Percentiles rank a stretch among this genome's conserved stretches.
phyloP scores from a whole-genome alignment of 1,140 invertebrate species.

The Megalonaias nervosa region DNA sequence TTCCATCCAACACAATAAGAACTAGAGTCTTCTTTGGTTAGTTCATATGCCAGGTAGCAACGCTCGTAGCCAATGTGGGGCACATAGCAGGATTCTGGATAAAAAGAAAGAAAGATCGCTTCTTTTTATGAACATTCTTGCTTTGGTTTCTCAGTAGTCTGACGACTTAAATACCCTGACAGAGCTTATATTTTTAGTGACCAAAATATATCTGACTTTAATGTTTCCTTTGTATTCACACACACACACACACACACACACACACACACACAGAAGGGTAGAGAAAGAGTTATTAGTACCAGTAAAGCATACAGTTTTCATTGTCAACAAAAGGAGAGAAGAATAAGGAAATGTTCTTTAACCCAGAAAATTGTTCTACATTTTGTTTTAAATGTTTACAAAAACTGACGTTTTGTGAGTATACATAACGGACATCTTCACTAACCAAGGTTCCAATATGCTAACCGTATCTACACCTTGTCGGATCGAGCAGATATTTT shows the following conservation, averaged over 20 bases:
- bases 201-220: background rate
- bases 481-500: too few relatives aligned
- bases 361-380: slow-evolving; percentile 3
- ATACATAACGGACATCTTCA: too few relatives aligned
- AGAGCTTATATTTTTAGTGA: background rate
- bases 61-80: background rate
- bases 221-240: too few relatives aligned
- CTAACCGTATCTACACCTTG: too few relatives aligned
- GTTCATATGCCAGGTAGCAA: slow-evolving; percentile 29
- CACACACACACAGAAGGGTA: too few relatives aligned
- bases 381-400: background rate
- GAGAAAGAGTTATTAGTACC: too few relatives aligned
- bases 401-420: background rate
- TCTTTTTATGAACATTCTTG: background rate
- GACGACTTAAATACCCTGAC: background rate
- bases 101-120: slow-evolving; percentile 1
- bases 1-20: slow-evolving; percentile 36
- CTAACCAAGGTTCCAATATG: too few relatives aligned
- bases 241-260: too few relatives aligned
- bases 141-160: background rate
- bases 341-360: background rate
- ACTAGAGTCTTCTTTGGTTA: slow-evolving; percentile 27
- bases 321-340: background rate
- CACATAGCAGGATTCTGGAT: slow-evolving; percentile 21
- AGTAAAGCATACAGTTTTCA: too few relatives aligned